Base-by-base conservation (phyloP, 2,797 vertebrate species). In the Lagorchestes hirsutus region DNA sequence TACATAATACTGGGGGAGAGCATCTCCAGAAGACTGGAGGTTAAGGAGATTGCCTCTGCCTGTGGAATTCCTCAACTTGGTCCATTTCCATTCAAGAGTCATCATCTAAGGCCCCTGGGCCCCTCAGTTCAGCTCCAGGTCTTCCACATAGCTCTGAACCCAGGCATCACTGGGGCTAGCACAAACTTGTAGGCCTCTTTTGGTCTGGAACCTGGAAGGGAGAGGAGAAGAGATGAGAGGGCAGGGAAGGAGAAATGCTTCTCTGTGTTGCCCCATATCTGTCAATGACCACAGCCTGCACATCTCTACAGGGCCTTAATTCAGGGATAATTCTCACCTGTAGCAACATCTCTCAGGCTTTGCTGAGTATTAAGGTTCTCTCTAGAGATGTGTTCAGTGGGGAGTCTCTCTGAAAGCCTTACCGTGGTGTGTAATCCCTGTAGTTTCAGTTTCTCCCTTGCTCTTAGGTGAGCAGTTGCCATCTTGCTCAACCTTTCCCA, bases 151-250 rank as follows among this genome's bases (percentile, higher is more conserved):
- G 0, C 14, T 74, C 92, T 0, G 94, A 40, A 98, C 98, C 98
- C 98, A 98, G 57, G 27, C 0, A 10, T 93, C 59, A 0, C 1
- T 28, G 40, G 98, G 97, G 24, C 98, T 55, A 0, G 96, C 98
- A 87, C 98, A 98, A 82, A 98, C 58, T 5, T 92, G 91, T 1
- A 0, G 54, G 29, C 96, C 94, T 96, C 59, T 97, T 96, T 94
- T 97, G 0, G 97, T 98, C 93, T 96, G 46, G 87, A 98, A 98
- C 55, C 98, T 98, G 95, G 55, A 55, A 94, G 57, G 12, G 11
- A 12, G 1, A 27, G 67, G 27, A 16, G 56, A 1, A 0, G 0
- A 0, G 0, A 16, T 98, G 1, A 97, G 94, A 90, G 22, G 9
- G 27, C 22, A 22, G 62, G 6, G 29, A 29, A 46, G 4, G 11